Base-by-base conservation (phyloP, 2,113 vertebrate genomes). In the Dasyurus viverrinus region DNA sequence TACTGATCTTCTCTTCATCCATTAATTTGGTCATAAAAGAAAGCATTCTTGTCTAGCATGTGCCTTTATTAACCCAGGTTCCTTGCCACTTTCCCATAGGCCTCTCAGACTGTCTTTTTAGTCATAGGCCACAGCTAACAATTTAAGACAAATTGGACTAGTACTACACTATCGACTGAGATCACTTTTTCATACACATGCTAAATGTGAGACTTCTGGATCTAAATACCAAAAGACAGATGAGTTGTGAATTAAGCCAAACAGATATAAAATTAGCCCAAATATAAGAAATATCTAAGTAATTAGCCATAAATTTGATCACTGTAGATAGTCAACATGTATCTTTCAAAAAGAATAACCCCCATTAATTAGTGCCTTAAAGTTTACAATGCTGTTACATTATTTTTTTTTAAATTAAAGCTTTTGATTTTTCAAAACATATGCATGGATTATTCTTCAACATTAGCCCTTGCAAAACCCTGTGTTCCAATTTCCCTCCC, bases 1-100 rank as follows among this genome's bases (percentile, higher is more conserved):
- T 95, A 93, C 57, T 94, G 89, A 94, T 97, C 91, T 92, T 91
- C n/a, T 93, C 23, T 95, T 94, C 48, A 93, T 94, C 30, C 57
- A 19, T 91, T 96, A 57, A 89, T 92, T 96, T 93, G 92, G 54
- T 95, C 52, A 57, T 92, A 96, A 93, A 93, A 50, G 89, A 25
- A 84, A 84, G 42, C 68, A 42, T 92, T 90, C 91, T 93, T 95
- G 55, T 47, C 92, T 96, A 84, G 30, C 57, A 92, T 91, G 7
- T 55, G 26, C 53, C 46, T 93, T 93, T 90, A 93, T 95, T 95
- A 93, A 93, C 47, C 92, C 22, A 53, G 30, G 25, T 16, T 92
- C 26, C 7, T 92, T 89, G 84, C 89, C 91, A 22, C 8, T 42
- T 91, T 54, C 3, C 54, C 68, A 30, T 25, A 89, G 91, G n/a